Evolutionary conservation across 1,140 invertebrate genomes (phyloP).

Genomic region (Kradibia gibbosae): DNA sequence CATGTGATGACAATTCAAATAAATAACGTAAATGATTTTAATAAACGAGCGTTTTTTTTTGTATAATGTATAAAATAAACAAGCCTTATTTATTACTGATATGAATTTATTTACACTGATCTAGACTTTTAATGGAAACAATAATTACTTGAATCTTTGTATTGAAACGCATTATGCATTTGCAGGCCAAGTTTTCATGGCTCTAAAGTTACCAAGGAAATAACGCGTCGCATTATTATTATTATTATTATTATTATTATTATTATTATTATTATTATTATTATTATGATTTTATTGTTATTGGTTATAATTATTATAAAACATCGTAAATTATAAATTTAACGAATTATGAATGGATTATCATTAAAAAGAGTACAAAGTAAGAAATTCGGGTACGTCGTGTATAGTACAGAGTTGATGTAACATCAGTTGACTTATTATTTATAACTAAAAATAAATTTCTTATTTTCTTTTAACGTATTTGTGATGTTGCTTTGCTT

Average conservation of each 20-base stretch:
- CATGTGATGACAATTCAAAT: too few species aligned
- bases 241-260: too few species aligned
- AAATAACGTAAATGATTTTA: too few species aligned
- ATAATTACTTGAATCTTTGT: too few species aligned
- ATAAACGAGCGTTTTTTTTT: too few species aligned
- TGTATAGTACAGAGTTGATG: slow-evolving; percentile 55
- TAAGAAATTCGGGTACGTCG: slow-evolving; percentile 44
- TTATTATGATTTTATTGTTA: too few species aligned
- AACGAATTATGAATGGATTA: background rate
- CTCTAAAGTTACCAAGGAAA: slow-evolving; percentile 49
- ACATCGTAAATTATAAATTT: background rate
- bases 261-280: too few species aligned
- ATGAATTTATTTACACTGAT: too few species aligned
- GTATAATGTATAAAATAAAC: too few species aligned
- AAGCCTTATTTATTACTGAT: too few species aligned
- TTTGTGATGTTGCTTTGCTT: slow-evolving; percentile 68
- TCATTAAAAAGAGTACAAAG: background rate
- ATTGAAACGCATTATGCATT: background rate
- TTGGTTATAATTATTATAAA: too few species aligned
- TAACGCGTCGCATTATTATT: slow-evolving; percentile 2
- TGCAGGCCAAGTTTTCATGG: slow-evolving; percentile 41
- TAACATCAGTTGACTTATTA: slow-evolving; percentile 63
- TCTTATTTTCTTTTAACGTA: slow-evolving; percentile 52
- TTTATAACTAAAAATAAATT: slow-evolving; percentile 52
- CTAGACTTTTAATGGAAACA: too few species aligned